Evolutionary conservation across 2,113 vertebrate species (phyloP).

Genomic region (Malaclemys terrapin): DNA sequence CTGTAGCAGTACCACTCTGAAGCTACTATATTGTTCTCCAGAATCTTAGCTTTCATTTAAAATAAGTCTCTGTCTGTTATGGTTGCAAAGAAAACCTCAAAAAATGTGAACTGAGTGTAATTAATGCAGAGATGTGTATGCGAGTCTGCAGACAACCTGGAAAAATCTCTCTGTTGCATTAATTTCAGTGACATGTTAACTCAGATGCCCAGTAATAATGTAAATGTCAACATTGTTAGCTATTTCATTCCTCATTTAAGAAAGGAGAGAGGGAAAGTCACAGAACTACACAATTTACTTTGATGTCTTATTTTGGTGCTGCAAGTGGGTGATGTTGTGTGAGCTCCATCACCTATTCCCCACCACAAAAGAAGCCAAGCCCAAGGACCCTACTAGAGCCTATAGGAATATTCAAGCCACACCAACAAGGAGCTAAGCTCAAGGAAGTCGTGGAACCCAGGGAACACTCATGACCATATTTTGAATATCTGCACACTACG

Average conservation of each 20-base stretch:
- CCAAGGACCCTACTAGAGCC: background rate
- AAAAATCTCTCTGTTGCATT: background rate
- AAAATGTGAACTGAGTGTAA: background rate
- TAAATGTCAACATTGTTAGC: background rate
- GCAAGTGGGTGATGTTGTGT: background rate
- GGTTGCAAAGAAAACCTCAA: background rate
- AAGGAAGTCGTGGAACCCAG: background rate
- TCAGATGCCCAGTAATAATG: background rate
- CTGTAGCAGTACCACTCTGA: background rate
- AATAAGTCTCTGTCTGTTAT: background rate
- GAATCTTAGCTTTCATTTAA: background rate
- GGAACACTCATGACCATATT: background rate
- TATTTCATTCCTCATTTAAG: background rate
- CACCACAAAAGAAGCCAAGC: background rate
- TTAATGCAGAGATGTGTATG: fast-evolving
- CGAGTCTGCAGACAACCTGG: background rate
- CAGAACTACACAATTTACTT: background rate
- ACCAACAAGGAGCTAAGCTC: background rate
- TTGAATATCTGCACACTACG: background rate
- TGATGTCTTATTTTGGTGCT: background rate
- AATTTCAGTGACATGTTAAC: background rate
- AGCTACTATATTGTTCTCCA: background rate
- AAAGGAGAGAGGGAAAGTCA: background rate
- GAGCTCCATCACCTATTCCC: background rate
- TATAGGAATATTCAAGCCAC: background rate